Base-by-base conservation (phyloP, 2,113 vertebrate genomes). In the Antechinus stuartii region DNA sequence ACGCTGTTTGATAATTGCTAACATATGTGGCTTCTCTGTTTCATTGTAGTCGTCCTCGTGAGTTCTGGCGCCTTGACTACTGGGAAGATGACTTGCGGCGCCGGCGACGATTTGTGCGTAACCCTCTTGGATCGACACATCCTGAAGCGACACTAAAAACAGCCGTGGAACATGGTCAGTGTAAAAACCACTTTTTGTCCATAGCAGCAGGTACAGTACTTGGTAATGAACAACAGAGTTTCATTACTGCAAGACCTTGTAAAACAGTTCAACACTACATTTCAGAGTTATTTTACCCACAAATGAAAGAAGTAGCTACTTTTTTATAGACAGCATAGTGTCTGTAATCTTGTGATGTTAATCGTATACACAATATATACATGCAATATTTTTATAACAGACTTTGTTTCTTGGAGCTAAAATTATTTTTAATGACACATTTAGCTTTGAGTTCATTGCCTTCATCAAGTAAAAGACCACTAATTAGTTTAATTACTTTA, bases 11-110 rank as follows among this genome's bases (percentile, higher is more conserved):
- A 99, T 99, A 99, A 99, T 99, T 99, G 99, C 99, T 99, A 99
- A 99, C 99, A 99, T 99, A 99, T 99, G 99, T 99, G 99, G 98
- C 99, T 98, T 99, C 98, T 99, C 99, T 99, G 98, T 99, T 99
- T 99, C 98, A 98, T 98, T 99, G 99, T 99, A 99, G 99, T 99
- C 99, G 99, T 99, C 99, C 99, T 98, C 99, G 99, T 99, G 99
- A 99, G 99, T 99, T 99, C 99, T 99, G 99, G 99, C 99, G 99
- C 99, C 99, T 99, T 98, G 99, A 99, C 99, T 99, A 99, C 99
- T 99, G 99, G 99, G 99, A 99, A 98, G 99, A 99, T 99, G 99
- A 99, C 99, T 99, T 99, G 99, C 99, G 99, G 99, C 99, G 99
- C 98, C 99, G 99, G 97, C 99, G 99, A 96, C 99, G 99, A 98